A percentile compares a stretch with the other conserved stretches of the same genome.
Conservation (phyloP, 2,888 invertebrate species). For the Drosophila mercatorum region DNA sequence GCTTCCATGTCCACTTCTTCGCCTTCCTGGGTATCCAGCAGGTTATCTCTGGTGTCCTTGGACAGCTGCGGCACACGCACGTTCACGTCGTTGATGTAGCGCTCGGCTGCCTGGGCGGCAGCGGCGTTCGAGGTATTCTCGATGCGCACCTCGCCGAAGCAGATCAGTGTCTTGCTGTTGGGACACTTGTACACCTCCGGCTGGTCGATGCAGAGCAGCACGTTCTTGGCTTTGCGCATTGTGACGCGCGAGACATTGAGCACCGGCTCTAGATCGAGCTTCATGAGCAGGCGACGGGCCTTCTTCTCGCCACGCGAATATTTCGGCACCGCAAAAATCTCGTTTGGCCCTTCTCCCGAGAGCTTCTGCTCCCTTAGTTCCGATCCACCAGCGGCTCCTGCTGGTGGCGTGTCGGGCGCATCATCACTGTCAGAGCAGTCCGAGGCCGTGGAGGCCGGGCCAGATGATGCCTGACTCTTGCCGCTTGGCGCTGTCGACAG, state of each 20-base stretch:
- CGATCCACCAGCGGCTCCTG: neutral
- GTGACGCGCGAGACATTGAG: conserved; percentile 57
- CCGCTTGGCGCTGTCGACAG: conserved; percentile 2
- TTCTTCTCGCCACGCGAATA: conserved; percentile 65
- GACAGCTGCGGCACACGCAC: neutral
- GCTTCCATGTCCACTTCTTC: conserved; percentile 2
- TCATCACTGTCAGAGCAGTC: conserved; percentile 41
- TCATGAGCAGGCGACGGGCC: conserved; percentile 62
- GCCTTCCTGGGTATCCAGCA: neutral
- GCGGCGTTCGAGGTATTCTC: conserved; percentile 52
- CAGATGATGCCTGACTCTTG: conserved; percentile 1
- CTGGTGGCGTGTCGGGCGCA: conserved; percentile 3
- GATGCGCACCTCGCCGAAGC: conserved; percentile 57
- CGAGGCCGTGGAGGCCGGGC: conserved; percentile 11
- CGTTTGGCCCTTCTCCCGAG: neutral
- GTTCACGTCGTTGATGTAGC: conserved; percentile 35
- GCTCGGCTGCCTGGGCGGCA: conserved; percentile 53
- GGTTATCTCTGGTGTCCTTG: neutral
- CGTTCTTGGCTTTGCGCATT: conserved; percentile 62
- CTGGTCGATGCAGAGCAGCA: conserved; percentile 54
- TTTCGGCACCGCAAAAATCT: neutral
- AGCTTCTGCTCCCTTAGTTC: neutral
- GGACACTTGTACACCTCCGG: conserved; percentile 61
- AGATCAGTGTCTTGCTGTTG: conserved; percentile 49
- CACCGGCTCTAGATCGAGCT: conserved; percentile 53